Percentiles rank a stretch among this genome's conserved stretches.
These are phyloP conservation scores for Hydrozoanthus tunicans DNA, from an alignment of 64 coral and sea anemone species.

Conservation along the genomic window DNA sequence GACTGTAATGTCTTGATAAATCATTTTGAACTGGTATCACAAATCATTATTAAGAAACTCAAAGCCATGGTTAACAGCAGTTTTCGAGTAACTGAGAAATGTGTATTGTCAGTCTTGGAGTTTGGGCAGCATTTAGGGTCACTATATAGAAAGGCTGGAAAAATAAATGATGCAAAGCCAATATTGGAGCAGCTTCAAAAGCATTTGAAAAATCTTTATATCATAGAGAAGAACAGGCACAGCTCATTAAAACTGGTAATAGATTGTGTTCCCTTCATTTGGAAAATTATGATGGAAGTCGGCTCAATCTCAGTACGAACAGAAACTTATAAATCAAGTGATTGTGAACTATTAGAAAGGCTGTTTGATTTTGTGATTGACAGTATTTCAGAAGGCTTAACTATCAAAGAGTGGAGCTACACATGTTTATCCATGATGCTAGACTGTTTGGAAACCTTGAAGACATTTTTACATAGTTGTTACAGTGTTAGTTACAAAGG, in stretches of 20 bases:
- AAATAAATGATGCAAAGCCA: neutral
- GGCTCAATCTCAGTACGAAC: neutral
- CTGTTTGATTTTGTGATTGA: slow-evolving; percentile 12
- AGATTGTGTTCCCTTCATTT: slow-evolving; percentile 31
- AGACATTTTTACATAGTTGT: slow-evolving; percentile 14
- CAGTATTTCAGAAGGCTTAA: slow-evolving; percentile 20
- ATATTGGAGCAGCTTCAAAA: slow-evolving; percentile 6
- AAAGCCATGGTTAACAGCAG: neutral
- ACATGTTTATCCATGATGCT: slow-evolving; percentile 17
- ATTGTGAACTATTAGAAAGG: slow-evolving; percentile 29
- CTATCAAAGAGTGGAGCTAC: slow-evolving; percentile 17
- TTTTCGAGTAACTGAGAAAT: slow-evolving; percentile 31
- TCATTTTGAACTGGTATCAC: slow-evolving; percentile 20
- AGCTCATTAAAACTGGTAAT: slow-evolving; percentile 1
- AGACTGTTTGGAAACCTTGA: slow-evolving; percentile 44
- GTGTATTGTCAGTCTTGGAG: slow-evolving; percentile 15
- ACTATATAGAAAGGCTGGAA: slow-evolving; percentile 26
- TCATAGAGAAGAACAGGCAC: neutral
- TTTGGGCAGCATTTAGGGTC: slow-evolving; percentile 33
- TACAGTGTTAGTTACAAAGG: slow-evolving; percentile 5
- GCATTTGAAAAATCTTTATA: neutral
- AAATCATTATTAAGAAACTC: neutral
- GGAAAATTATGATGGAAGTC: slow-evolving; percentile 29
- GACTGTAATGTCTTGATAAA: slow-evolving; percentile 17
- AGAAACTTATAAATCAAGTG: neutral